Conservation (phyloP, 2,797 vertebrate genomes). For the Enteromius trimaculatus region DNA sequence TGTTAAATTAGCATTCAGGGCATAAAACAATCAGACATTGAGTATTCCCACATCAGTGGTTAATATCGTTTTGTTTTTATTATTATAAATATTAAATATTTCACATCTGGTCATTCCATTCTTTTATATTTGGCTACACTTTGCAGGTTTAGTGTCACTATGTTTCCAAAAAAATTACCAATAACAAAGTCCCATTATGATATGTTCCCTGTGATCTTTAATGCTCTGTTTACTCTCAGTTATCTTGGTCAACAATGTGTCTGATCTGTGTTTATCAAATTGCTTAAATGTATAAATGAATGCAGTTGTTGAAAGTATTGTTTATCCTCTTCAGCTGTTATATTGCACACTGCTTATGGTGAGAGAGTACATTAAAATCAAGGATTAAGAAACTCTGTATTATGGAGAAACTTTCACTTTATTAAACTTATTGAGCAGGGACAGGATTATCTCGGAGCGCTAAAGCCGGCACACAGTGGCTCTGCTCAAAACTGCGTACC, state of each 20-base stretch:
- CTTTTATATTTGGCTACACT: background rate
- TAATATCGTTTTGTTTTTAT: background rate
- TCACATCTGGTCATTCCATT: background rate
- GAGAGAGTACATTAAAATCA: slow-evolving; percentile 23
- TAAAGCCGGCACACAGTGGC: background rate
- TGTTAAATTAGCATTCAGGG: background rate
- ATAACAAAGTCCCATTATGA: background rate
- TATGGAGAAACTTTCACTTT: slow-evolving; percentile 26
- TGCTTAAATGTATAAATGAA: background rate
- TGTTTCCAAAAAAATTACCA: background rate
- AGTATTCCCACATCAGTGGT: background rate
- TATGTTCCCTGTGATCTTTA: background rate
- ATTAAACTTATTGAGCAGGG: slow-evolving; percentile 19
- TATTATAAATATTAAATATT: background rate
- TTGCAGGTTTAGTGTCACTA: slow-evolving; percentile 1
- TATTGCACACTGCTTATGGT: slow-evolving; percentile 2
- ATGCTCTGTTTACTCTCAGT: background rate
- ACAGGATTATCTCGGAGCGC: slow-evolving; percentile 19
- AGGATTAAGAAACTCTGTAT: slow-evolving; percentile 35
- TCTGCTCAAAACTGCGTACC: slow-evolving; percentile 25
- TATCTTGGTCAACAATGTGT: background rate
- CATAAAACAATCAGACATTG: background rate
- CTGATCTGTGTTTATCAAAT: background rate
- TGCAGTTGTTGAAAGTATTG: background rate
- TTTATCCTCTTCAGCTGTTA: slow-evolving; percentile 13